phyloP scores from a whole-genome alignment of 2,113 vertebrate species.

The Gymnogyps californianus region DNA sequence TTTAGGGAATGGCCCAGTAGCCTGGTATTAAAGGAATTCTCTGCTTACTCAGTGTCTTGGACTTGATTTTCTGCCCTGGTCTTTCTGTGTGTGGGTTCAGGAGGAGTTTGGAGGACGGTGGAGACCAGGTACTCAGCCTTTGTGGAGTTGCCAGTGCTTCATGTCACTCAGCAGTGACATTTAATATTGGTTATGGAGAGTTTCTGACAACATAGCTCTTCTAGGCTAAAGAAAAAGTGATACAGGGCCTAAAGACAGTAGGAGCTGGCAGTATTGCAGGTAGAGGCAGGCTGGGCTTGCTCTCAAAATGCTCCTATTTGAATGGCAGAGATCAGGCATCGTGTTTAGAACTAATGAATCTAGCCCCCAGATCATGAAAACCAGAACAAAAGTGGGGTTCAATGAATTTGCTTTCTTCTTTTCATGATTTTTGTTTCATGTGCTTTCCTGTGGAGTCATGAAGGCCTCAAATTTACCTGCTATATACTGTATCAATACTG shows the following conservation, averaged over 20 bases:
- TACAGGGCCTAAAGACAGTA: neutral
- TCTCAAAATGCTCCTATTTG: neutral
- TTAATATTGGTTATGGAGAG: neutral
- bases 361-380: neutral
- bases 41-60: neutral
- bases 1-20: neutral
- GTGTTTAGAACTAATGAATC: neutral
- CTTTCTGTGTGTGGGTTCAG: neutral
- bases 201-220: neutral
- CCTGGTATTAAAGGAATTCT: neutral
- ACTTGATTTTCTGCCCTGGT: neutral
- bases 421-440: neutral
- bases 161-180: neutral
- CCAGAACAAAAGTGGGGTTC: neutral
- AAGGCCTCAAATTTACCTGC: neutral
- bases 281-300: neutral
- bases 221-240: neutral
- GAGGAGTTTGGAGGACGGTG: neutral
- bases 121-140: neutral
- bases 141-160: neutral
- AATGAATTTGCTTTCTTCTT: neutral
- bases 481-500: neutral
- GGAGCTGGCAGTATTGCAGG: neutral
- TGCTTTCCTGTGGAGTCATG: neutral
- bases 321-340: neutral